These are phyloP conservation scores for Phenganax marumi DNA, from an alignment of 92 coral and sea anemone species.

Conservation along the genomic window DNA sequence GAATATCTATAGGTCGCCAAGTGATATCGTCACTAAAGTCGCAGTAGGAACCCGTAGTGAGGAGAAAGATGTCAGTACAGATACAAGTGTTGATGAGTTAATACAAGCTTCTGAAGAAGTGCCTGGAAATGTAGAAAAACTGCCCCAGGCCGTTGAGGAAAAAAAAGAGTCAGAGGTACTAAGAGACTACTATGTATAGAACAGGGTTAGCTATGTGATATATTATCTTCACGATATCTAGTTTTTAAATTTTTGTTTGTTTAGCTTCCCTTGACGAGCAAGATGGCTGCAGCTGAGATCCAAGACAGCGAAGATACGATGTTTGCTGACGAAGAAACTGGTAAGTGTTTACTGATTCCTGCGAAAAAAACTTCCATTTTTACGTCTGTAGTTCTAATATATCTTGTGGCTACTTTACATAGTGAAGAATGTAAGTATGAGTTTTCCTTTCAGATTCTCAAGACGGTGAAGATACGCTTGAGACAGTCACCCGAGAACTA, in stretches of 20 bases:
- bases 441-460: constrained; percentile 1
- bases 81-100: constrained; percentile 89
- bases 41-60: background rate
- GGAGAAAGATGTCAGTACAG: constrained; percentile 47
- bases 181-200: too few species aligned
- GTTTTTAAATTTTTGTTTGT: background rate
- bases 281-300: constrained; percentile 47
- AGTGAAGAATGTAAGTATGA: too few species aligned
- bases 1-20: background rate
- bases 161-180: constrained; percentile 39
- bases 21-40: background rate
- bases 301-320: constrained; percentile 69
- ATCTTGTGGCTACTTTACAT: background rate
- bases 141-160: constrained; percentile 18
- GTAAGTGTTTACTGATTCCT: constrained; percentile 33
- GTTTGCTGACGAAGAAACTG: constrained; percentile 77
- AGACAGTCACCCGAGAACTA: constrained; percentile 22
- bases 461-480: constrained; percentile 18
- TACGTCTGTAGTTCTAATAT: background rate
- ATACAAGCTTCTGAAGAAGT: constrained; percentile 59
- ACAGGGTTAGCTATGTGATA: constrained; percentile 9
- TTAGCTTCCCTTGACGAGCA: constrained; percentile 49
- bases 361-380: background rate
- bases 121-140: constrained; percentile 10
- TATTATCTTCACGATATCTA: background rate